Evolutionary conservation across 2,113 vertebrate genomes (phyloP).

Genomic region (Perccottus glenii): DNA sequence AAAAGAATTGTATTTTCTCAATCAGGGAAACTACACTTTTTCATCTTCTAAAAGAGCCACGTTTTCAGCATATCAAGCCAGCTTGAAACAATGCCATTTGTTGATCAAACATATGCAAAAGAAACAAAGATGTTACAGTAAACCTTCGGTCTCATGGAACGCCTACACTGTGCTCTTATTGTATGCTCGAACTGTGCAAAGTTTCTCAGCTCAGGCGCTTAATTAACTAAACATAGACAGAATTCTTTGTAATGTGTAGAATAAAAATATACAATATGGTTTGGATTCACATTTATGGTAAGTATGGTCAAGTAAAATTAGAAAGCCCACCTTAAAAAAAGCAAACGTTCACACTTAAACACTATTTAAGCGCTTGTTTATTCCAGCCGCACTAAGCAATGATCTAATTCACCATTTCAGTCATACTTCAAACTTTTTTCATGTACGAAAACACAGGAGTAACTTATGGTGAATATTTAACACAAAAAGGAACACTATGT

Average conservation of each 20-base stretch:
- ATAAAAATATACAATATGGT: not conserved
- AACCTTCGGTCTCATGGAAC: conserved; percentile 39
- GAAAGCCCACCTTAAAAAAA: too few species aligned
- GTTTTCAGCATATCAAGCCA: conserved; percentile 25
- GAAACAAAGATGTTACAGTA: conserved; percentile 37
- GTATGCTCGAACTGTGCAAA: conserved; percentile 6
- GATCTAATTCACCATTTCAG: not conserved
- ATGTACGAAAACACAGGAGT: not conserved
- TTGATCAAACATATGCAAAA: conserved; percentile 33
- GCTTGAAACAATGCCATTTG: conserved; percentile 30
- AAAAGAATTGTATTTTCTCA: conserved; percentile 27
- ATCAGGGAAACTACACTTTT: conserved; percentile 13
- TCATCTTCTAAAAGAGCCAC: conserved; percentile 24
- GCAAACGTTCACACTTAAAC: not conserved
- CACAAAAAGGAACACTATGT: conserved; percentile 8
- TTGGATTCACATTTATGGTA: not conserved
- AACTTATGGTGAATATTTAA: conserved; percentile 11
- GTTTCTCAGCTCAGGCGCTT: not conserved
- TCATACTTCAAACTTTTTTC: conserved; percentile 3
- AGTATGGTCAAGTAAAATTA: too few species aligned
- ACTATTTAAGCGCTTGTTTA: not conserved
- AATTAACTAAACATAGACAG: conserved; percentile 1
- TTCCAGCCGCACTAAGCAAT: not conserved
- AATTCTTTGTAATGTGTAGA: not conserved
- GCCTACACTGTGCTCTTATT: conserved; percentile 34